Conservation (phyloP, 92 coral and sea anemone species). For the Micromussa lordhowensis region DNA sequence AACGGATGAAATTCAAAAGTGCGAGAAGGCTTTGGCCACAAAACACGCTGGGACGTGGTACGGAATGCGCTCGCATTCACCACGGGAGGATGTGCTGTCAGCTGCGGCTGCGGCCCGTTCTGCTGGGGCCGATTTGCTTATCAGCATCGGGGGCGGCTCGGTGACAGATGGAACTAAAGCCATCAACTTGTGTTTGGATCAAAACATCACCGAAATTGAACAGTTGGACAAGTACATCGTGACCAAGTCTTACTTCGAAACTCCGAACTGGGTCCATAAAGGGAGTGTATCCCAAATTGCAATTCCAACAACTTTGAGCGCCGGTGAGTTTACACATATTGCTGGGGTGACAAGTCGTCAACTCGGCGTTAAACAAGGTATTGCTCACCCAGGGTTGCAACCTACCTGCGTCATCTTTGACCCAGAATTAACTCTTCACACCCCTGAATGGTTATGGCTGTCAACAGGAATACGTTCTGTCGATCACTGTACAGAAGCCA, state of each 20-base stretch:
- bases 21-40: conserved; percentile 19
- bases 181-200: conserved; percentile 21
- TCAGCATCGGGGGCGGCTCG: conserved; percentile 30
- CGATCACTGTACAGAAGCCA: conserved; percentile 28
- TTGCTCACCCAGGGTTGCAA: conserved; percentile 21
- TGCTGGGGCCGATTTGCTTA: conserved; percentile 2
- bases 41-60: conserved; percentile 30
- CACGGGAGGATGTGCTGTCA: conserved; percentile 25
- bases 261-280: conserved; percentile 5
- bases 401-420: conserved; percentile 21
- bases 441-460: conserved; percentile 24
- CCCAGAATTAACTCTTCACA: conserved; percentile 22
- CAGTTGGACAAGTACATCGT: conserved; percentile 22
- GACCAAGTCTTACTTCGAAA: neutral
- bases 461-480: conserved; percentile 32
- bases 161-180: conserved; percentile 25
- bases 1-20: conserved; percentile 23
- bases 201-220: conserved; percentile 26
- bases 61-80: conserved; percentile 34
- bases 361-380: conserved; percentile 4
- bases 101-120: conserved; percentile 23
- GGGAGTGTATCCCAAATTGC: conserved; percentile 13
- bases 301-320: conserved; percentile 25
- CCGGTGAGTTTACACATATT: conserved; percentile 14
- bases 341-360: conserved; percentile 25